Base-by-base conservation (phyloP, 2,888 invertebrate species). In the Proisotoma minuta region DNA sequence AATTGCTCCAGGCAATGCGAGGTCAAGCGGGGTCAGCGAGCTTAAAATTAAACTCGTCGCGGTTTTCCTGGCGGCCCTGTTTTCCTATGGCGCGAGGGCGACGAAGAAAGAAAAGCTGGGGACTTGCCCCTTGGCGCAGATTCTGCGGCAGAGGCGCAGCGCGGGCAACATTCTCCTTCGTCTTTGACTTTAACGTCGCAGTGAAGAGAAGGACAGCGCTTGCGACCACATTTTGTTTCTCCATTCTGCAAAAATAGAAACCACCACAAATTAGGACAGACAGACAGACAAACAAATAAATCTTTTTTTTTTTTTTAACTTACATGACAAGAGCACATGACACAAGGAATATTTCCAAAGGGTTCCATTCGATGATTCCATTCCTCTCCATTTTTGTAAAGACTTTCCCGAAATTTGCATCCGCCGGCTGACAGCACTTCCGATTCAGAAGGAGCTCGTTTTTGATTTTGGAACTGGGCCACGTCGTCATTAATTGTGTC, bases 281-380 rank as follows among this genome's bases (percentile, higher is more conserved):
- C 18, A 29, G n/a, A 26, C 2, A 8, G 40, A 43, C 22, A 5
- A 23, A 40, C 43, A 24, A 12, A 57, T 5, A 43, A 34, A 22
- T n/a, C 15, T 29, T 59, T 8, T 20, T 23, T n/a, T 22, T 40
- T 40, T 28, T 5, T 2, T 18, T 47, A 5, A n/a, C 81, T 82
- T 79, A 93, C 93, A 85, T 89, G 88, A 84, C 95, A 95, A 74
- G 87, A 84, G 78, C 95, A 95, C 73, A 87, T 88, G 77, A 94
- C 88, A 78, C 94, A 95, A 78, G 89, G 86, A 77, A 91, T 86
- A 75, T 89, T 88, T 39, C 93, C 93, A 75, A 91, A 88, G 18
- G 92, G 89, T 75, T 87, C 87, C 71, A 95, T 84, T 22, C 87
- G 84, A 0, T 94, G 94, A 80, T 93, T 91, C 84, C 91, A 95